Evolutionary conservation across 2,888 invertebrate genomes (phyloP).

Genomic region (Sminthurides aquaticus): DNA sequence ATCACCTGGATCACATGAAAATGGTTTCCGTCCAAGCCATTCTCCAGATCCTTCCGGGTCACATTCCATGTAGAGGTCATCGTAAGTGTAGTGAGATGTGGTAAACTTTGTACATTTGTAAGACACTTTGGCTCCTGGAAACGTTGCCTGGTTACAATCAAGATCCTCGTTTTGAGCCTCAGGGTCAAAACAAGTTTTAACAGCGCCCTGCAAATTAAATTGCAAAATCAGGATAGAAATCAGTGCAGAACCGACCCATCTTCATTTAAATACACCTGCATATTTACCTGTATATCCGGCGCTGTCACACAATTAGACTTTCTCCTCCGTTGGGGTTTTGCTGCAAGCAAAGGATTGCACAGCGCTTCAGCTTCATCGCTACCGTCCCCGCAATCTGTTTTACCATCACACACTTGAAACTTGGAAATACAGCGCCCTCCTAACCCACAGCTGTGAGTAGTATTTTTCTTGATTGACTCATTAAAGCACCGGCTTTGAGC

Average conservation of each 20-base stretch:
- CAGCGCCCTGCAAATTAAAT: neutral
- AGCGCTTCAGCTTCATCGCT: slow-evolving; percentile 4
- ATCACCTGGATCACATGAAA: neutral
- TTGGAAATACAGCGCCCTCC: slow-evolving; percentile 1
- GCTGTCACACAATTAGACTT: no score
- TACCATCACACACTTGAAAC: slow-evolving; percentile 3
- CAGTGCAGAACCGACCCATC: no score
- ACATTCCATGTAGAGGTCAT: neutral
- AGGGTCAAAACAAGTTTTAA: neutral
- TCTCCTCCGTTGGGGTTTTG: no score
- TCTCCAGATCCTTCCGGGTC: neutral
- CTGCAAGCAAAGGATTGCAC: no score
- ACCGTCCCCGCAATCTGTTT: slow-evolving; percentile 5
- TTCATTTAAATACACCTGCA: no score
- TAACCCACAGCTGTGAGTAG: slow-evolving; percentile 6
- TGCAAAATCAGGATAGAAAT: no score
- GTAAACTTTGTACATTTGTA: neutral
- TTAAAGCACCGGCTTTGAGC: slow-evolving; percentile 4
- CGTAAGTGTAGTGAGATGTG: neutral
- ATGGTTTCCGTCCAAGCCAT: neutral
- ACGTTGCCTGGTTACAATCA: neutral
- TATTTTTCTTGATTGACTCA: neutral
- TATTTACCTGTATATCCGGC: no score
- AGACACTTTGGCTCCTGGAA: neutral
- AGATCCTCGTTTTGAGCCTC: neutral